These are phyloP conservation scores for Prenolepis imparis DNA, from an alignment of 2,888 invertebrate species.

Conservation along the genomic window DNA sequence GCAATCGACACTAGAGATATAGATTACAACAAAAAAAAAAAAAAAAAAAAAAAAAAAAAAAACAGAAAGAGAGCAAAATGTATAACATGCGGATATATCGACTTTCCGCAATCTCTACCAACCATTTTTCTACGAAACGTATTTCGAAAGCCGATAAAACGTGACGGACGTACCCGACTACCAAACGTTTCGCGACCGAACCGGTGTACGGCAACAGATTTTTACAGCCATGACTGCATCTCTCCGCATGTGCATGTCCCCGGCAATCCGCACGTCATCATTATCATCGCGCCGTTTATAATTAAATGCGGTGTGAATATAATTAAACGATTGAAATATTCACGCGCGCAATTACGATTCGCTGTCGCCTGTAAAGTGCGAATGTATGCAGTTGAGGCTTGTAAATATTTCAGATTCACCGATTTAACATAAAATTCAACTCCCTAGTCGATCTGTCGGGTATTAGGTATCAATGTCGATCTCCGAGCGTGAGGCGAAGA, in stretches of 20 bases:
- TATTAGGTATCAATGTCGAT: not conserved
- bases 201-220: conserved; percentile 1
- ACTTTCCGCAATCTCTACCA: conserved; percentile 53
- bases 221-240: conserved; percentile 9
- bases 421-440: not conserved
- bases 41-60: not conserved
- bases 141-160: conserved; percentile 50
- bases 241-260: not conserved
- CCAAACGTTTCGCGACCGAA: not conserved
- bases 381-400: conserved; percentile 5
- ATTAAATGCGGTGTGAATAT: conserved; percentile 44
- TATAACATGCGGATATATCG: conserved; percentile 49
- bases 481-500: not conserved
- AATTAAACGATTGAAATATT: conserved; percentile 51
- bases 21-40: conserved; percentile 37
- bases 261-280: conserved; percentile 20
- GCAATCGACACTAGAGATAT: conserved; percentile 52
- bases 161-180: conserved; percentile 43
- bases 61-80: conserved; percentile 19
- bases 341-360: conserved; percentile 44
- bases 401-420: conserved; percentile 25
- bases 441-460: not conserved
- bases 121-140: conserved; percentile 53
- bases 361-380: not conserved
- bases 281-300: conserved; percentile 42